A percentile compares a stretch with the other conserved stretches of the same genome.
phyloP scores from a whole-genome alignment of 1,140 invertebrate genomes.

The Rhysida immarginata region DNA sequence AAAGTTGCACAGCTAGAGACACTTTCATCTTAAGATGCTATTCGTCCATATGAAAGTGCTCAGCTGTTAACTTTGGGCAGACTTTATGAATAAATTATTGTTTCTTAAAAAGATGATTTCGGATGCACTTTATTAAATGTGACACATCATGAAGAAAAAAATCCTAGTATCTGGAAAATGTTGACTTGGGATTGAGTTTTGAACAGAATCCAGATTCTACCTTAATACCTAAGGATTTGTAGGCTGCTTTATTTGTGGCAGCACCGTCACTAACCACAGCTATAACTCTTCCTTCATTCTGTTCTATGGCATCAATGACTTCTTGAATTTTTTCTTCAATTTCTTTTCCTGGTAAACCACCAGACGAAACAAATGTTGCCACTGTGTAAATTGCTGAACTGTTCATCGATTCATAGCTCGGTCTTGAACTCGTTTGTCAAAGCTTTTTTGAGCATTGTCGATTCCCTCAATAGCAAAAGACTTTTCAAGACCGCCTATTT shows the following conservation, averaged over 20 bases:
- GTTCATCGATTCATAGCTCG: not conserved
- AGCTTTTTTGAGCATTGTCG: not conserved
- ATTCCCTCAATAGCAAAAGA: not conserved
- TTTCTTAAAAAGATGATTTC: slow-evolving; percentile 3
- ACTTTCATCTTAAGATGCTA: no score
- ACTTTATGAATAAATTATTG: no score
- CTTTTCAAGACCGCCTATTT: not conserved
- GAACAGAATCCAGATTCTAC: not conserved
- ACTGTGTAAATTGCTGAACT: not conserved
- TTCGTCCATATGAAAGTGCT: not conserved
- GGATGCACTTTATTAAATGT: not conserved
- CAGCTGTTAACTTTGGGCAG: not conserved
- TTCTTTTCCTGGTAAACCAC: not conserved
- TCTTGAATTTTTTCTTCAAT: not conserved
- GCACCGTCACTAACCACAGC: not conserved
- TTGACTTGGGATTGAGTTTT: not conserved
- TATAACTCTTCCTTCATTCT: not conserved
- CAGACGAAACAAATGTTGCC: not conserved
- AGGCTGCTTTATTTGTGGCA: not conserved
- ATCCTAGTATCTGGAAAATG: not conserved
- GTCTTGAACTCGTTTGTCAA: not conserved
- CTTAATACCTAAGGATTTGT: not conserved
- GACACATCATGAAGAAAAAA: not conserved
- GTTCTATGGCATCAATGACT: not conserved
- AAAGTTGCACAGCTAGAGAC: no score